Percentiles rank a stretch among this genome's conserved stretches.
phyloP scores from a whole-genome alignment of 1,140 invertebrate species.

The Wasmannia auropunctata region DNA sequence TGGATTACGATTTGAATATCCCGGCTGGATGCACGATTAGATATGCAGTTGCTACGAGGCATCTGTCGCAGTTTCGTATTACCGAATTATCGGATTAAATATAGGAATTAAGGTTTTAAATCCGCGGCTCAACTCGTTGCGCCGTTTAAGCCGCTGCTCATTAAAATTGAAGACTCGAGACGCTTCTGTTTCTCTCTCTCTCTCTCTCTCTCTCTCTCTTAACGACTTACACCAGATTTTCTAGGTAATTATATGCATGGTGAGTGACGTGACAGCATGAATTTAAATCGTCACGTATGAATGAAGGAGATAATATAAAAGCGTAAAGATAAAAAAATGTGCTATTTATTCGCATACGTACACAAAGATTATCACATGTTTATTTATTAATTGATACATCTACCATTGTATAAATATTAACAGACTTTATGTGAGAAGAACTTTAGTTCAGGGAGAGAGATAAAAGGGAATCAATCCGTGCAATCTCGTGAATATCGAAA shows the following conservation, averaged over 20 bases:
- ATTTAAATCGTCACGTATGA: slow-evolving; percentile 29
- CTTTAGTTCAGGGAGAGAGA: not conserved
- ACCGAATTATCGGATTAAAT: slow-evolving; percentile 60
- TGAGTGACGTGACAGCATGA: slow-evolving; percentile 1
- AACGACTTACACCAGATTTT: slow-evolving; percentile 31
- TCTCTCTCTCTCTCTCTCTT: slow-evolving; percentile 40
- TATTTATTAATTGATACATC: not conserved
- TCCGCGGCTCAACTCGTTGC: slow-evolving; percentile 46
- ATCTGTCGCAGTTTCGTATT: slow-evolving; percentile 53
- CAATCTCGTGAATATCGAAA: not conserved
- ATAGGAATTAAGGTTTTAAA: slow-evolving; percentile 54
- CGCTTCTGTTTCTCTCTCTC: not conserved
- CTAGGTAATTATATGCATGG: slow-evolving; percentile 18
- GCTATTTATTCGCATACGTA: not conserved
- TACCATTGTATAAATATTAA: not conserved
- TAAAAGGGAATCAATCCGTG: not conserved
- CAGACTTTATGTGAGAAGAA: not conserved
- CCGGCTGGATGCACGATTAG: slow-evolving; percentile 44
- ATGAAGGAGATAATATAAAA: not conserved
- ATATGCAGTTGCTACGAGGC: slow-evolving; percentile 18
- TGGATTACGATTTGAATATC: slow-evolving; percentile 44
- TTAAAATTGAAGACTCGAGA: slow-evolving; percentile 64
- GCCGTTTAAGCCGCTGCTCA: slow-evolving; percentile 62
- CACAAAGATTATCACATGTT: not conserved
- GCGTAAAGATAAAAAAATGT: not conserved